Base-by-base conservation (phyloP, 2,113 vertebrate genomes). In the Pseudorectes ferrugineus region DNA sequence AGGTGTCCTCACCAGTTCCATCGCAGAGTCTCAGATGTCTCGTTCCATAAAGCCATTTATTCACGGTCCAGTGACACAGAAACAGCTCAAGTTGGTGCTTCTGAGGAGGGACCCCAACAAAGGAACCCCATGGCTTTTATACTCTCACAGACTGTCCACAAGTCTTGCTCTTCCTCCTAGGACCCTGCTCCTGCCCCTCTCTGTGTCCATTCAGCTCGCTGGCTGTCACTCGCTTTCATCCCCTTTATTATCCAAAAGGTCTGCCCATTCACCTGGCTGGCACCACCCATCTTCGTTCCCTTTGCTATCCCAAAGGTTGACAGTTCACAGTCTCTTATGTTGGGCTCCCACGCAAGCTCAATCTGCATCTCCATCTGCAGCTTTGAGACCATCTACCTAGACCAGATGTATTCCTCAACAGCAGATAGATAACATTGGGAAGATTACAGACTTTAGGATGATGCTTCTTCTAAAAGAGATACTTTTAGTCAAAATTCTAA, bases 131-230 rank as follows among this genome's bases (percentile, higher is more conserved):
- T 4, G 17, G 25, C 61, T 66, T 66, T 66, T 31, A 42, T 2
- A 58, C 11, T 16, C 22, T 43, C 62, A 12, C 28, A 33, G 18
- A 7, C 33, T 23, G 9, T 21, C 33, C 1, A 0, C 25, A 11
- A 9, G 18, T 38, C 22, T 45, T 0, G 0, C 9, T 59, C 14
- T 33, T 68, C 0, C 19, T 42, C 61, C 25, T 49, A 15, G 0
- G 25, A 10, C 29, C 7, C 13, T 1, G 0, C 6, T 70, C 40
- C 40, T 17, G n/a, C 13, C 14, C 17, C 15, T 24, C 8, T 52
- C 28, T 1, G 0, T 24, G 26, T 28, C 15, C 38, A 45, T 12
- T 12, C 33, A n/a, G 28, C 5, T 33, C 0, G 0, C 8, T 45
- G 28, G 8, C 26, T 45, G 36, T 36, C 1, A 0, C 3, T 14